Evolutionary conservation across 2,888 invertebrate species (phyloP), one percentile per base, ranked within the genome.

Genomic region (Pterobdella sp.): DNA sequence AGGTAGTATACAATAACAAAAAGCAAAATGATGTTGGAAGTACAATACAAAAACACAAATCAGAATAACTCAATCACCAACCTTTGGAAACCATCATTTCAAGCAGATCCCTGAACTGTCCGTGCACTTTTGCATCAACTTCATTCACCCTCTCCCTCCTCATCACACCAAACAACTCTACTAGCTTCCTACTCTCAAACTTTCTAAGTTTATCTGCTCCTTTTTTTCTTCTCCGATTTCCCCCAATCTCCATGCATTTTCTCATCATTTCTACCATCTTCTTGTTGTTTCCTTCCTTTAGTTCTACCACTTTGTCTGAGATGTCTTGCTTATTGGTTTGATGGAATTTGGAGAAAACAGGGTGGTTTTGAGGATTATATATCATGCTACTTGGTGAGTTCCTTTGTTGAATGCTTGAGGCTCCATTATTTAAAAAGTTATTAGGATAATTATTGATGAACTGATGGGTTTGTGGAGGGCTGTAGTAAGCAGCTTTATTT

Each of bases 61-160:
- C 49, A 7, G 22, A 42, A 42, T 22, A 42, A 7, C 49, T 22
- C 49, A 7, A 42, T 14, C 7, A 42, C 60, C 60, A 22, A 56
- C 60, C 60, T 56, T 26, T 7, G n/a, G 10, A 18, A 3, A 56
- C n/a, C 60, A 56, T 56, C 60, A 56, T 56, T 26, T 56, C 60
- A 7, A 56, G n/a, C 60, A 56, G n/a, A 22, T 56, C 60, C 26
- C 60, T 4, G 60, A 56, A 56, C 60, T 56, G 60, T n/a, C 14
- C 60, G n/a, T 56, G 60, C 4, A 56, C 26, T 56, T 56, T 56
- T 4, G 60, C 60, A n/a, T 56, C 60, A 18, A 26, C 60, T 26
- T 56, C 60, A 26, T n/a, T 56, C 10, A 4, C n/a, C 60, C 60
- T 56, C 60, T 56, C 60, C 60, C 60, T 56, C 60, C 60, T 56